Base-by-base conservation (phyloP, 2,113 vertebrate species). In the Tachuris rubrigastra region DNA sequence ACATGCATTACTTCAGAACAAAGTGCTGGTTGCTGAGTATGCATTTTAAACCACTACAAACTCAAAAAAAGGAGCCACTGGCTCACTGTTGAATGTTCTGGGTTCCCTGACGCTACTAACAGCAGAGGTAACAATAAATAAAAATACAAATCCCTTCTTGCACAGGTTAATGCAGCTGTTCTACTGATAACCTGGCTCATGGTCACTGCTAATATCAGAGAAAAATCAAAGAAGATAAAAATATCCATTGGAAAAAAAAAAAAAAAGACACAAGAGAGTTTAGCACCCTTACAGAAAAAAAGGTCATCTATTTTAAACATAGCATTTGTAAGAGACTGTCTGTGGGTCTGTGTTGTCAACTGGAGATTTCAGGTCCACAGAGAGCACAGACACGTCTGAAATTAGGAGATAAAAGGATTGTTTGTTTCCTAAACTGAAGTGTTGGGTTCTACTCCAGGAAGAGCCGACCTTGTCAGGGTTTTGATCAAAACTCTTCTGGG, bases 401-500 rank as follows among this genome's bases (percentile, higher is more conserved):
- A 95, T 94, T 37, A 94, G 47, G 88, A 98, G 98, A 98, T 97
- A 97, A 98, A 98, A 96, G 93, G 96, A 97, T 75, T 97, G 92
- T 93, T 96, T 95, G 90, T 97, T 98, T 98, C 97, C 97, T 97
- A 93, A 93, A 89, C 93, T 30, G 79, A 95, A 87, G 91, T 92
- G 91, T 77, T 95, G 97, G 84, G 96, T 89, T 95, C 67, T 33
- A 83, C 85, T 91, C 78, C 95, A 83, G 87, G 95, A 98, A 98
- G 97, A 96, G 97, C 96, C 90, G 97, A 98, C 98, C 97, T 97
- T 98, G 97, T 98, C 97, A 97, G 96, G 73, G 52, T 89, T 97
- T 96, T 97, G 97, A 98, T 98, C 98, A 98, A 97, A 97, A 93
- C 93, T 94, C 97, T 97, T 95, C 97, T 89, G 90, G 96, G 84